phyloP scores from a whole-genome alignment of 2,797 vertebrate species.

The Ctenosaura bakeri region DNA sequence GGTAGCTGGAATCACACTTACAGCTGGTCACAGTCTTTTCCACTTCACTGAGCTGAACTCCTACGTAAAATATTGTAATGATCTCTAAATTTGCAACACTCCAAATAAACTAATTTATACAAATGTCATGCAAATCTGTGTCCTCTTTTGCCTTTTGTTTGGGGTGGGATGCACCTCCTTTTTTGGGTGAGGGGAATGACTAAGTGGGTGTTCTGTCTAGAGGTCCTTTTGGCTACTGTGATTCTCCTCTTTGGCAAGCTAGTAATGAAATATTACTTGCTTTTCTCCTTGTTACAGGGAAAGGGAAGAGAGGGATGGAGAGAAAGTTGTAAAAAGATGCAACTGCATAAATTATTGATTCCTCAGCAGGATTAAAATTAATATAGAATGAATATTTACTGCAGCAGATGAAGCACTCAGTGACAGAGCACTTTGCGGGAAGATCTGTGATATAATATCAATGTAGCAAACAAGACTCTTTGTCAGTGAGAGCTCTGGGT shows the following conservation, averaged over 20 bases:
- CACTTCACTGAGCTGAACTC: neutral
- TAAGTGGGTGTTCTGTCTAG: neutral
- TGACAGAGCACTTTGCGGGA: neutral
- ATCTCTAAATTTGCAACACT: neutral
- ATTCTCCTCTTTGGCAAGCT: conserved; percentile 16
- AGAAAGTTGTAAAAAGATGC: conserved; percentile 39
- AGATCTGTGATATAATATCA: neutral
- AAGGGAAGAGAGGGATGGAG: neutral
- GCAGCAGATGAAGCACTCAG: neutral
- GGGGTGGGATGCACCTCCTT: neutral
- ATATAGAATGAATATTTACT: conserved; percentile 65
- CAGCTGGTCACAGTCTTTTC: neutral
- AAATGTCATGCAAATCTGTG: neutral
- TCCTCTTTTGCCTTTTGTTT: neutral
- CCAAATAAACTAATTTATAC: neutral
- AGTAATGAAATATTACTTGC: neutral
- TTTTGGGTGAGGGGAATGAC: neutral
- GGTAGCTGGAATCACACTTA: too few species aligned
- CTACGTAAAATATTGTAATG: neutral
- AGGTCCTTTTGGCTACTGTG: neutral
- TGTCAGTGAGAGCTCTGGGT: neutral
- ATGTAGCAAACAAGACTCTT: neutral
- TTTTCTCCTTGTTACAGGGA: neutral
- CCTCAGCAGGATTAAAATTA: conserved; percentile 72
- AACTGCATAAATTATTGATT: conserved; percentile 73